phyloP scores from a whole-genome alignment of 2,113 vertebrate species.

The Pelecanus crispus region DNA sequence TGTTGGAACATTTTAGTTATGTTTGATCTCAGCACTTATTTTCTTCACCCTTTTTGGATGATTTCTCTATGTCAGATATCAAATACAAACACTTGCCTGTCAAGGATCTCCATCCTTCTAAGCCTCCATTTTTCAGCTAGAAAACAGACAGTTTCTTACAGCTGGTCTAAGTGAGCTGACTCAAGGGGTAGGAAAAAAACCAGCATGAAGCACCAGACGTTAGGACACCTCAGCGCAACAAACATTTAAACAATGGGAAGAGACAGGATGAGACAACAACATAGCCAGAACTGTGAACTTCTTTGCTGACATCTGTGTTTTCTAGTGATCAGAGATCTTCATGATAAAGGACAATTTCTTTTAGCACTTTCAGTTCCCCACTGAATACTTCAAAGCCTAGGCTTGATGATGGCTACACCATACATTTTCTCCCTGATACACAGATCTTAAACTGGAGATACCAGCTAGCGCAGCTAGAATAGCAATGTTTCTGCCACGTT shows the following conservation, averaged over 20 bases:
- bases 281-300: background rate
- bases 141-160: background rate
- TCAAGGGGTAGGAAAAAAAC: fast-evolving
- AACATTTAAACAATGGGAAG: background rate
- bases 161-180: background rate
- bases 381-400: background rate
- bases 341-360: background rate
- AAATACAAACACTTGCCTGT: background rate
- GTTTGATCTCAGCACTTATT: background rate
- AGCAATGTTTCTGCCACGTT: background rate
- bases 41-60: background rate
- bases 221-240: background rate
- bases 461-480: background rate
- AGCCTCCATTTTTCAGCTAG: background rate
- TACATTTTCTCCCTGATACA: background rate
- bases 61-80: background rate
- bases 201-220: background rate
- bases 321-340: background rate
- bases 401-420: background rate
- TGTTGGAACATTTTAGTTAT: background rate
- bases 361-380: background rate
- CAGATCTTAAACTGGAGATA: background rate
- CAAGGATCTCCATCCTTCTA: background rate
- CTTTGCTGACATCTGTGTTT: background rate
- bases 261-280: background rate